These are phyloP conservation scores for Halictus ligatus DNA, from an alignment of 2,888 invertebrate genomes.

Conservation along the genomic window DNA sequence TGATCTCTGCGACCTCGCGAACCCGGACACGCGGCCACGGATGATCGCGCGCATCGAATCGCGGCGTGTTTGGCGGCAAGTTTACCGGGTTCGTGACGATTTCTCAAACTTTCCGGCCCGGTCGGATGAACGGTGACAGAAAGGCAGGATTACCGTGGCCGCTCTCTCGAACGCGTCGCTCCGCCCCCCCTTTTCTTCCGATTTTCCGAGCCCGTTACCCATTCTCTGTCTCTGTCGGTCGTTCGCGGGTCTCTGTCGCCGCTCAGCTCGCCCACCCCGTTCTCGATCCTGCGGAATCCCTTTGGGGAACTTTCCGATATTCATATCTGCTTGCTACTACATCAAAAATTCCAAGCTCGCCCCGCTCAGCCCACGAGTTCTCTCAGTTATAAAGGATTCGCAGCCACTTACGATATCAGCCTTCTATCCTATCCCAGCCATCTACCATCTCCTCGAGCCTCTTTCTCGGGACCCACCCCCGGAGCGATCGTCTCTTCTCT, in stretches of 20 bases:
- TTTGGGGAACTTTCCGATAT: conserved; percentile 83
- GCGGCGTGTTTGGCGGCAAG: conserved; percentile 76
- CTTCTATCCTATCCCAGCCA: conserved; percentile 61
- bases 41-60: conserved; percentile 7
- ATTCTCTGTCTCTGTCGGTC: conserved; percentile 39
- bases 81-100: conserved; percentile 78
- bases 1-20: not conserved
- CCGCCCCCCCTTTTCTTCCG: not conserved
- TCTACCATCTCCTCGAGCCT: conserved; percentile 40
- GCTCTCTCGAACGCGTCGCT: not conserved
- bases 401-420: conserved; percentile 83
- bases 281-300: conserved; percentile 80
- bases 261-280: conserved; percentile 13
- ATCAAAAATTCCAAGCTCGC: conserved; percentile 83
- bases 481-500: not conserved
- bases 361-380: conserved; percentile 70
- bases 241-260: conserved; percentile 37
- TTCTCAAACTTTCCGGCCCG: conserved; percentile 73
- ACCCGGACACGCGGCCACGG: not conserved
- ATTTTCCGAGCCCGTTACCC: conserved; percentile 10
- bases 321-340: conserved; percentile 82
- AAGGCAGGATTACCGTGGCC: conserved; percentile 47
- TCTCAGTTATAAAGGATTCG: conserved; percentile 82
- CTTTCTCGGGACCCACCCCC: conserved; percentile 18
- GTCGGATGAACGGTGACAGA: conserved; percentile 44